Evolutionary conservation across 2,888 invertebrate species (phyloP), one percentile per base, ranked within the genome.

Genomic region (Fragum fragum): DNA sequence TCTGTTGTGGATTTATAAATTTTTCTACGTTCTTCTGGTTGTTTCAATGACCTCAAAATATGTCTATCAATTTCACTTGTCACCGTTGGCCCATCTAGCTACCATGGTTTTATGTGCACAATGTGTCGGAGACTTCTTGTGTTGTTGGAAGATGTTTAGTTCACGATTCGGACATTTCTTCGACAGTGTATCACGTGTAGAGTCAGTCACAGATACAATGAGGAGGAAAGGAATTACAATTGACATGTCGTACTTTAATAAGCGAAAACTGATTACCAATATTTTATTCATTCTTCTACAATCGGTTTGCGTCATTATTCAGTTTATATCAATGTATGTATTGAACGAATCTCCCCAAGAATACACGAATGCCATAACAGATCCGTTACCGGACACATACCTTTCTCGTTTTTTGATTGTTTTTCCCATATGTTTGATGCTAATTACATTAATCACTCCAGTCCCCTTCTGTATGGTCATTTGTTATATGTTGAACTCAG

Each of bases 101-200:
- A 21, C 6, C 26, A 57, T 57, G 7, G 57, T 57, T 11, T n/a
- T 57, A 7, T 57, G 57, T 57, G 47, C 47, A 18, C 57, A 57
- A n/a, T 57, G 57, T 57, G 6, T 57, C 21, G 57, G 57, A 9
- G 23, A 26, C 26, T 57, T 26, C 26, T 7, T 57, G 7, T 26
- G 23, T 14, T 57, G 57, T n/a, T 57, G 57, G 23, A 57, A 57
- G 26, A 57, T 57, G 57, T 57, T 57, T 14, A 57, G 57, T n/a
- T 1, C 3, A n/a, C 9, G 57, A 23, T 57, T 18, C 26, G 57
- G 57, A 1, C 9, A 57, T n/a, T 57, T 57, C 26, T 26, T 18
- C 14, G n/a, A 57, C 47, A 57, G 23, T 23, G 14, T 57, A 14
- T 11, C 26, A 5, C 5, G 26, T 23, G 3, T 57, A 26, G 57